A percentile compares a stretch with the other conserved stretches of the same genome.
These are phyloP conservation scores for Prolemur simus DNA, from an alignment of 2,113 vertebrate species.

Conservation along the genomic window DNA sequence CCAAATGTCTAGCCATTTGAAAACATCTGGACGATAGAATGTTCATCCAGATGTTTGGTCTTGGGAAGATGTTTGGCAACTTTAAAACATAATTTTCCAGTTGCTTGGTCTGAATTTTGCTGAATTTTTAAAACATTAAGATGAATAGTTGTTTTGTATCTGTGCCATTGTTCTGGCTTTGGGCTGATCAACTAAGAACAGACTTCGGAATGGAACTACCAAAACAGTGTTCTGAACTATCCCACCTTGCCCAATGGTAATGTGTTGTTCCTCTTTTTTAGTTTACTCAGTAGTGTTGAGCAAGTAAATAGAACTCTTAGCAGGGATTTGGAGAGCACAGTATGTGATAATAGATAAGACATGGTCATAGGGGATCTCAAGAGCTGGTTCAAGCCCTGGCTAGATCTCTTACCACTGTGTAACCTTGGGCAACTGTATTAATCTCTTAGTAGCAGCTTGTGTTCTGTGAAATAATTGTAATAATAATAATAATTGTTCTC, in stretches of 20 bases:
- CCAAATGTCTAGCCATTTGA: conserved; percentile 28
- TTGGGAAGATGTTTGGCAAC: conserved; percentile 54
- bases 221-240: background rate
- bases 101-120: conserved; percentile 50
- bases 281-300: background rate
- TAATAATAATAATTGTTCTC: background rate
- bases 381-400: background rate
- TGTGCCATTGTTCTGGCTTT: background rate
- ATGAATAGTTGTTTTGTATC: conserved; percentile 24
- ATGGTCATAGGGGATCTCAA: background rate
- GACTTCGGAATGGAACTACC: background rate
- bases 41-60: conserved; percentile 61
- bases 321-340: background rate
- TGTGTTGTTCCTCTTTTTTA: background rate
- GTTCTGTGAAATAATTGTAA: background rate
- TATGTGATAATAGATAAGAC: background rate
- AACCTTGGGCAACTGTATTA: background rate
- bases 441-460: background rate
- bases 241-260: background rate
- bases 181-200: background rate
- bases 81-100: conserved; percentile 44
- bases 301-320: background rate
- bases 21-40: conserved; percentile 56
- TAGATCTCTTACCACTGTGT: background rate
- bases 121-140: conserved; percentile 28